Base-by-base conservation (phyloP, 2,113 vertebrate species). In the Conger conger region DNA sequence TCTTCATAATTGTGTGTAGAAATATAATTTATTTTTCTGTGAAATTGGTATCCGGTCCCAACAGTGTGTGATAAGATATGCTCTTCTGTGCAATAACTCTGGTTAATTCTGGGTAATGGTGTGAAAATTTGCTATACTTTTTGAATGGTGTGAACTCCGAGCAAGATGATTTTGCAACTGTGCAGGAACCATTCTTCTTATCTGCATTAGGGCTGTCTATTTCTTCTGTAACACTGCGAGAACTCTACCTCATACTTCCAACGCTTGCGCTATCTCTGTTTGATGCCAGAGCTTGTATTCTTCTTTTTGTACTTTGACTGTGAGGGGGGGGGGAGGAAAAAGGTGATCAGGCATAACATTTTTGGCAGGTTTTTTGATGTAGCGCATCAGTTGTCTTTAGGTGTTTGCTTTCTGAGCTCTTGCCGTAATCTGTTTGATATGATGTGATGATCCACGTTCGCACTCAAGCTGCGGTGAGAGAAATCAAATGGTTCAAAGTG, bases 321-420 rank as follows among this genome's bases (percentile, higher is more conserved):
- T 73, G 63, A 13, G 63, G 30, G 60, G 60, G 1, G 27, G 60
- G 27, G 60, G 2, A 16, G 63, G 63, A 13, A 13, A 27, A 8
- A 63, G 57, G 23, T 63, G 36, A 63, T 23, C 33, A 42, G 83
- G 57, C 80, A 60, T 78, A 38, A 82, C 78, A 78, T 80, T 42
- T 63, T 78, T 82, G 11, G 27, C 11, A 27, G 20, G 60, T 82
- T 54, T 83, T 50, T 63, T 83, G 76, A 36, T 68, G 60, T 68
- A 63, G n/a, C 80, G 38, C 5, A 54, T 2, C 81, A n/a, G 60
- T n/a, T 40, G 85, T 57, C 16, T 82, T 20, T 53, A 13, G 8
- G 35, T 30, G 68, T 77, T 63, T 60, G 9, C 36, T 53, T 40
- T 18, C 20, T 36, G 50, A 16, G 30, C 76, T 77, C 13, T n/a